phyloP scores from a whole-genome alignment of 1,140 invertebrate genomes.

The Papilio polytes region DNA sequence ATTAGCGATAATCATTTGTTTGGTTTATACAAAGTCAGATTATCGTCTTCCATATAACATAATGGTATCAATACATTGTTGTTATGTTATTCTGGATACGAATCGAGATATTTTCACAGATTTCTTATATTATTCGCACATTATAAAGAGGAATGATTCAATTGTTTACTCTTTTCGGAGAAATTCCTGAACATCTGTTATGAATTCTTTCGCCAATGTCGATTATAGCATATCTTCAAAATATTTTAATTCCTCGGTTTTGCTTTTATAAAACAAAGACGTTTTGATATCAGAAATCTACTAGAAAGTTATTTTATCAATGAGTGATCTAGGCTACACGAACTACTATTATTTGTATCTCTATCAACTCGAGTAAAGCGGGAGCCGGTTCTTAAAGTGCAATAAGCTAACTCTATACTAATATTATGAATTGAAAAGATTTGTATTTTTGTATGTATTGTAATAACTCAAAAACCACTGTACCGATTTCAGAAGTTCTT shows the following conservation, averaged over 20 bases:
- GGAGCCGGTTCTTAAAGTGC: no score
- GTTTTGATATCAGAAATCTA: neutral
- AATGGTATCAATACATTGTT: neutral
- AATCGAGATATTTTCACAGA: neutral
- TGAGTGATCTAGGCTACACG: neutral
- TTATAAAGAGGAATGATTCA: no score
- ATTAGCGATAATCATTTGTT: slow-evolving; percentile 1
- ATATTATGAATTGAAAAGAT: no score
- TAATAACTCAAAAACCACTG: no score
- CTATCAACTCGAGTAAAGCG: no score
- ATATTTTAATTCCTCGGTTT: neutral
- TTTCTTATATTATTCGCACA: neutral
- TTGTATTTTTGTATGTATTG: no score
- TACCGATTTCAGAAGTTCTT: no score
- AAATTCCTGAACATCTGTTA: neutral
- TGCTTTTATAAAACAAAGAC: neutral
- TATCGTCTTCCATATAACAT: neutral
- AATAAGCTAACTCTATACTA: no score
- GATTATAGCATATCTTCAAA: no score
- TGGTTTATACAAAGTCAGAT: neutral
- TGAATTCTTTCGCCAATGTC: no score
- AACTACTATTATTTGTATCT: neutral
- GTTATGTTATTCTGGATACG: neutral
- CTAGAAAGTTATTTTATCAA: neutral
- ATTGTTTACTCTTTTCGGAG: neutral